Evolutionary conservation across 2,797 vertebrate genomes (phyloP).

Genomic region (Malacoraja senta): DNA sequence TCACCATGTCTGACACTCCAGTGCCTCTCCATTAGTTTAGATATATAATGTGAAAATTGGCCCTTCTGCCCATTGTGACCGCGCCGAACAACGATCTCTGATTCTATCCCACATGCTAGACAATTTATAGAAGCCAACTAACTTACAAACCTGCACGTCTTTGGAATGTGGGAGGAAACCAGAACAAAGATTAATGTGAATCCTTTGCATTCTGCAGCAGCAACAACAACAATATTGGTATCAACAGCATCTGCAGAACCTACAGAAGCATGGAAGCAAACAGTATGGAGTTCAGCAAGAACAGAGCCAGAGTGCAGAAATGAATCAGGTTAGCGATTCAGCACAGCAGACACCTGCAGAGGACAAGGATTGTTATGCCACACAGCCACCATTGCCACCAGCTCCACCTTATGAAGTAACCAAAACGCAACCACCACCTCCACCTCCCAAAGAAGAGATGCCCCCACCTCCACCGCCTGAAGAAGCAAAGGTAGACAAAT

Average conservation of each 20-base stretch:
- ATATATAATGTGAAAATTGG: too few relatives aligned
- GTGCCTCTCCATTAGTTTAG: too few relatives aligned
- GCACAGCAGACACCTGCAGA: slow-evolving; percentile 65
- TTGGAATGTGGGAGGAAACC: too few relatives aligned
- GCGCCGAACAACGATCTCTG: too few relatives aligned
- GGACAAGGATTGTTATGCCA: slow-evolving; percentile 63
- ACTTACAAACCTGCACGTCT: too few relatives aligned
- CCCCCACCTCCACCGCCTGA: slow-evolving; percentile 69
- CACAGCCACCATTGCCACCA: slow-evolving; percentile 37
- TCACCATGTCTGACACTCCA: too few relatives aligned
- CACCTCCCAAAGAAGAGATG: slow-evolving; percentile 72
- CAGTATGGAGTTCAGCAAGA: slow-evolving; percentile 11
- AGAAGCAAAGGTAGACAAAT: slow-evolving; percentile 65
- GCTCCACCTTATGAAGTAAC: slow-evolving; percentile 57
- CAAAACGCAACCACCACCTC: slow-evolving; percentile 66
- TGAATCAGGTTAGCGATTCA: slow-evolving; percentile 14
- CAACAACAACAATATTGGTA: slow-evolving; percentile 96
- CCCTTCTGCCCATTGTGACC: too few relatives aligned
- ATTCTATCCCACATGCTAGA: too few relatives aligned
- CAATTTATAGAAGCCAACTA: too few relatives aligned
- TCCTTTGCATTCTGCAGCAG: slow-evolving; percentile 49
- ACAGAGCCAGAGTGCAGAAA: slow-evolving; percentile 8
- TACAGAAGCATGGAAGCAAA: slow-evolving; percentile 61
- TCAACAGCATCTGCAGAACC: slow-evolving; percentile 84
- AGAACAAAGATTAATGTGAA: neutral